Evolutionary conservation across 2,888 invertebrate species (phyloP).

Genomic region (Tuta absoluta): DNA sequence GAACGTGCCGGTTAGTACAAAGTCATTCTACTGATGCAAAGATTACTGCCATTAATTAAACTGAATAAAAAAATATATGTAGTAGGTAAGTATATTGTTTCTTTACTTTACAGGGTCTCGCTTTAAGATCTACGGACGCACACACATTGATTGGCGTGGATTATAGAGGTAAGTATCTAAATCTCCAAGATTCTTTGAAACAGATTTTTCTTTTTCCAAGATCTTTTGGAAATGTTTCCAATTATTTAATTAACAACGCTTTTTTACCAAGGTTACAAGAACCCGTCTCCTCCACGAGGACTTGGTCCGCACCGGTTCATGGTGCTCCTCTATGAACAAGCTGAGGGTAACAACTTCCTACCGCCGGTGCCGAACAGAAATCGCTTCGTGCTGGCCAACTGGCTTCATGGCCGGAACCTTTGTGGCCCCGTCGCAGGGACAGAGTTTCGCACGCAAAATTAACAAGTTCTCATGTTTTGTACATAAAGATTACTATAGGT

Average conservation of each 20-base stretch:
- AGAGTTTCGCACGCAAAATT: constrained; percentile 65
- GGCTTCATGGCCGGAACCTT: constrained; percentile 69
- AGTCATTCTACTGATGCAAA: too few relatives aligned
- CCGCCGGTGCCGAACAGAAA: constrained; percentile 63
- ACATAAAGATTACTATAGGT: neutral
- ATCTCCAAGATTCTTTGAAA: neutral
- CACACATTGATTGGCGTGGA: constrained; percentile 70
- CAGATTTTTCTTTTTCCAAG: too few relatives aligned
- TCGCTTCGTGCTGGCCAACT: constrained; percentile 62
- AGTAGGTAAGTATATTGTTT: neutral
- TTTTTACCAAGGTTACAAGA: constrained; percentile 60
- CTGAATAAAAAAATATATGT: constrained; percentile 20
- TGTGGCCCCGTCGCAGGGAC: constrained; percentile 70
- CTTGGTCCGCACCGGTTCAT: constrained; percentile 73
- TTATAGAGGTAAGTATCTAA: constrained; percentile 60
- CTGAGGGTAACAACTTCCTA: constrained; percentile 70
- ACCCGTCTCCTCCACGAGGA: constrained; percentile 74
- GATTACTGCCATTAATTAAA: too few relatives aligned
- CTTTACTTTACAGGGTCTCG: constrained; percentile 58
- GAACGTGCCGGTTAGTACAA: constrained; percentile 72
- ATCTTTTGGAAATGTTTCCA: neutral
- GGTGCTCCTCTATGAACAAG: constrained; percentile 68
- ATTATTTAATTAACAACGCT: too few relatives aligned
- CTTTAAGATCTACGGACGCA: constrained; percentile 63
- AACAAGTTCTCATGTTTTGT: constrained; percentile 31